Evolutionary conservation across 1,140 invertebrate species (phyloP), one percentile per base, ranked within the genome.

Genomic region (Pantala flavescens): DNA sequence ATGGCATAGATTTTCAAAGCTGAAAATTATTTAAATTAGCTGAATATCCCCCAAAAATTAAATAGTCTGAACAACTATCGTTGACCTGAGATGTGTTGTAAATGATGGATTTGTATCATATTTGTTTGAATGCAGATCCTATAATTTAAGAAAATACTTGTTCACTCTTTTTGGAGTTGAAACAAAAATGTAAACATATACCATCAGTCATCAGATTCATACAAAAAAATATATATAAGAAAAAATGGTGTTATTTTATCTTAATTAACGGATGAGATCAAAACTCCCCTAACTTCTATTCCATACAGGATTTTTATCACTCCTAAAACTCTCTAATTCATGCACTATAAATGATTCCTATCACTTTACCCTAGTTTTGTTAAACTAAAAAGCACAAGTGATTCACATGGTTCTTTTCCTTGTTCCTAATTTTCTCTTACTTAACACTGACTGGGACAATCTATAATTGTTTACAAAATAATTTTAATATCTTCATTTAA

Each of bases 241-340:
- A 63, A 63, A 63, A 63, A 19, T 63, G 49, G 49, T 63, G 49
- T 63, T 63, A 63, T 63, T 63, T 63, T 63, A 63, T 63, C 16
- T 21, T 63, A 63, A 63, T 63, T 63, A 63, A 19, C 12, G 16
- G 16, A 63, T 21, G n/a, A 63, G 14, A 63, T 63, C n/a, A 12
- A 63, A 21, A 16, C 49, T 63, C 16, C 49, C 49, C 49, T 19
- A 19, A 3, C 49, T 63, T 63, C 49, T 19, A 63, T 63, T 16
- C 16, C n/a, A 63, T 12, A 63, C 49, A 63, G 5, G 14, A 63
- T 19, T 63, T 9, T 63, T 63, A 19, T 63, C 49, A 63, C 49
- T 19, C 12, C 49, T 7, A 3, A 63, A 63, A 63, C 28, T 7
- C 49, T 21, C 49, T 3, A 63, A 19, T 63, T 63, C 12, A 63